Evolutionary conservation across 2,797 vertebrate genomes (phyloP).

Genomic region (Tympanoctomys barrerae): DNA sequence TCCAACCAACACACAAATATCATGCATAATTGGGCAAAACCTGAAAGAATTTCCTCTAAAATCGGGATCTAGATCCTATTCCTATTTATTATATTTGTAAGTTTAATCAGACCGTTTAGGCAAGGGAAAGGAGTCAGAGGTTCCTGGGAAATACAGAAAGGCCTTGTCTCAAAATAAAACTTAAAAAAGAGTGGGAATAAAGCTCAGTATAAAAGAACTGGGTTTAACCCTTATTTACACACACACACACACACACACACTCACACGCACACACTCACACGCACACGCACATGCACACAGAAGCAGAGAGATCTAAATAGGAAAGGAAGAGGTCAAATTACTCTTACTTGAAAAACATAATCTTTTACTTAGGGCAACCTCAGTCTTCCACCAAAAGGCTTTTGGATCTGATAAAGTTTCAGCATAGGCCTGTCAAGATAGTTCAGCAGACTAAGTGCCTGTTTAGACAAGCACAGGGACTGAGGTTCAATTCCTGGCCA

Average conservation of each 20-base stretch:
- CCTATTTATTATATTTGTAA: neutral
- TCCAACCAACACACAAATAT: neutral
- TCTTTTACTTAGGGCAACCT: neutral
- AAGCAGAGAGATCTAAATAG: neutral
- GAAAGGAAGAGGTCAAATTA: neutral
- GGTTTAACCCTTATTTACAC: neutral
- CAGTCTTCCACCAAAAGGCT: neutral
- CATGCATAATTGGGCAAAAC: neutral
- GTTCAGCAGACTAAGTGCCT: too few relatives aligned
- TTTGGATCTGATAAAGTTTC: neutral
- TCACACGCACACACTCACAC: too few relatives aligned
- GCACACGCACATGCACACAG: too few relatives aligned
- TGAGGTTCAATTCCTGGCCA: too few relatives aligned
- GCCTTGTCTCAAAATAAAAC: neutral
- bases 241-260: neutral
- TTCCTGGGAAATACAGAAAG: neutral
- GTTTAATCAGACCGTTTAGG: neutral
- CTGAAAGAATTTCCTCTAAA: neutral
- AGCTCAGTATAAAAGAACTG: neutral
- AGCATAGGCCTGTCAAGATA: neutral
- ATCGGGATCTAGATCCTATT: neutral
- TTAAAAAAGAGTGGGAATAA: neutral
- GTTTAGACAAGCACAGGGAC: too few relatives aligned
- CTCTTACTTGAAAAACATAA: neutral
- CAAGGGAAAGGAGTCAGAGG: neutral